A percentile compares a stretch with the other conserved stretches of the same genome.
phyloP scores from a whole-genome alignment of 2,888 invertebrate genomes.

The Andrena flavipes region DNA sequence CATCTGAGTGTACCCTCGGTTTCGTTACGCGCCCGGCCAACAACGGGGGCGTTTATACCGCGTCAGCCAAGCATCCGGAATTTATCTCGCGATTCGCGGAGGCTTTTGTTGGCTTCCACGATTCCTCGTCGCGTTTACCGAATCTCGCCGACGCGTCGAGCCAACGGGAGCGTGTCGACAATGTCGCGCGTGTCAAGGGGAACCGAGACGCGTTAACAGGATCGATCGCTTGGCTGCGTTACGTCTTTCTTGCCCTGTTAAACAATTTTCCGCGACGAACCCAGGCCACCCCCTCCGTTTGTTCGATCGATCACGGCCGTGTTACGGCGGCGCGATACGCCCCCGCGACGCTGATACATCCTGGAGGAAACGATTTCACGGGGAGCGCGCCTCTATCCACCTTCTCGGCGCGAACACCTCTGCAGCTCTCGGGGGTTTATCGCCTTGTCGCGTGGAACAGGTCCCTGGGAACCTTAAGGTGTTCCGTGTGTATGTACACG shows the following conservation, averaged over 20 bases:
- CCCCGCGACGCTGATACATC: constrained; percentile 44
- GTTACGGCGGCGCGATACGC: constrained; percentile 51
- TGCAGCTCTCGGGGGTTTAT: constrained; percentile 21
- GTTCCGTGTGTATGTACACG: not conserved
- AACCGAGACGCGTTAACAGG: constrained; percentile 18
- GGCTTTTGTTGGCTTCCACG: constrained; percentile 19
- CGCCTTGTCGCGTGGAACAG: not conserved
- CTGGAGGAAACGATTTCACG: constrained; percentile 56
- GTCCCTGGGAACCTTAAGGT: not conserved
- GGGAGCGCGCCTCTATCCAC: constrained; percentile 38
- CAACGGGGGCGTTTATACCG: not conserved
- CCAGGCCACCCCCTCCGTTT: constrained; percentile 32
- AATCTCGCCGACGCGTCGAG: constrained; percentile 6
- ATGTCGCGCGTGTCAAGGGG: not conserved
- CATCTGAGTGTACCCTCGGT: constrained; percentile 32
- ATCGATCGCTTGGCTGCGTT: constrained; percentile 27
- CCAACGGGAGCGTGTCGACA: not conserved
- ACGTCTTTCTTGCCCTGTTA: constrained; percentile 26
- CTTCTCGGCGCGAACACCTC: constrained; percentile 8
- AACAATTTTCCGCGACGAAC: constrained; percentile 58
- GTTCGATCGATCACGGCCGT: constrained; percentile 64
- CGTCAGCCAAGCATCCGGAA: constrained; percentile 22
- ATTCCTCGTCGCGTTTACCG: not conserved
- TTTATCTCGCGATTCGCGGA: constrained; percentile 1
- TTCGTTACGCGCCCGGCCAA: constrained; percentile 20